A percentile compares a stretch with the other conserved stretches of the same genome.
phyloP scores from a whole-genome alignment of 2,797 vertebrate species.

The Chelonia mydas region DNA sequence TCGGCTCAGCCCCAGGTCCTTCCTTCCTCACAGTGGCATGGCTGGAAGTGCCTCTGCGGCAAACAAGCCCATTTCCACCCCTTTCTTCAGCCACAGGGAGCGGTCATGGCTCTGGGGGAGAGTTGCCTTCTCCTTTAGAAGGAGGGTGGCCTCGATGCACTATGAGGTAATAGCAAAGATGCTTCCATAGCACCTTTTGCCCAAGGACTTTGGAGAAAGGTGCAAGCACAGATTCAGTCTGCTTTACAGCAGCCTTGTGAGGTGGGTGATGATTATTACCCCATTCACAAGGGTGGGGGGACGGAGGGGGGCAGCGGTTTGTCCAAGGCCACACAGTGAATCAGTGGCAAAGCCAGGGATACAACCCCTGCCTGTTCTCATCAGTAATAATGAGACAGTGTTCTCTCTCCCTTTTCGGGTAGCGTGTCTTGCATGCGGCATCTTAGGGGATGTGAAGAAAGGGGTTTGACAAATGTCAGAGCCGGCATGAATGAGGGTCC shows the following conservation, averaged over 20 bases:
- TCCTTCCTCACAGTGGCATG: accelerated
- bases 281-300: not conserved
- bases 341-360: not conserved
- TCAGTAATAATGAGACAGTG: not conserved
- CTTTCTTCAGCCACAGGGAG: not conserved
- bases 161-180: not conserved
- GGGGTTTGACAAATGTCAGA: not conserved
- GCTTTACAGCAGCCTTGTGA: not conserved
- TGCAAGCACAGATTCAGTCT: not conserved
- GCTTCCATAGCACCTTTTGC: not conserved
- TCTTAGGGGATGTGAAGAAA: not conserved
- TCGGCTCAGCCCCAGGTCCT: not conserved
- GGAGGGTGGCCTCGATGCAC: not conserved
- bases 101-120: not conserved
- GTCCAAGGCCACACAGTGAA: not conserved
- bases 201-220: not conserved
- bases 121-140: not conserved
- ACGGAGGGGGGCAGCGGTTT: not conserved
- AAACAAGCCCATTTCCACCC: not conserved
- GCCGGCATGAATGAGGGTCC: not conserved
- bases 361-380: not conserved
- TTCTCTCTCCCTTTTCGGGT: not conserved
- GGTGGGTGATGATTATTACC: not conserved
- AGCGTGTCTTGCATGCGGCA: not conserved
- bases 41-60: not conserved